Percentiles rank a stretch among this genome's conserved stretches.
phyloP scores from a whole-genome alignment of 2,888 invertebrate species.

The Eupithecia centaureata region DNA sequence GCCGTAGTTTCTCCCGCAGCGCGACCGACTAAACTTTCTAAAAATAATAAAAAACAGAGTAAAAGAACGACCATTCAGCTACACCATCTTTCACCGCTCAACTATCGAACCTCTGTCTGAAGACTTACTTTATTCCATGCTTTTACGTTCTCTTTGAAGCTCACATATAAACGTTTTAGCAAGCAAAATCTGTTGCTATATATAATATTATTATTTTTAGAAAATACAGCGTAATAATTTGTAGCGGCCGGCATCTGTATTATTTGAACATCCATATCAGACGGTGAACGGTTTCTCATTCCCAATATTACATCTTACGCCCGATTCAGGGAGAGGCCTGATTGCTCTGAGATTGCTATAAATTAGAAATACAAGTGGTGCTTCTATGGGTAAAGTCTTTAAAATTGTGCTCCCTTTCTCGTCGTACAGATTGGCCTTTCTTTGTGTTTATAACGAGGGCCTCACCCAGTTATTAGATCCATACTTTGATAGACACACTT shows the following conservation, averaged over 20 bases:
- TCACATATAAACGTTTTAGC: conserved; percentile 41
- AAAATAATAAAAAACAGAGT: conserved; percentile 77
- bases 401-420: conserved; percentile 81
- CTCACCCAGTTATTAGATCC: conserved; percentile 58
- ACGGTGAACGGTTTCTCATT: conserved; percentile 72
- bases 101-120: conserved; percentile 67
- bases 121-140: conserved; percentile 8
- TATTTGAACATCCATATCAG: conserved; percentile 61
- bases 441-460: conserved; percentile 65
- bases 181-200: conserved; percentile 47
- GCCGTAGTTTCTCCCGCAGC: conserved; percentile 79
- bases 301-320: conserved; percentile 75
- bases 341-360: conserved; percentile 80
- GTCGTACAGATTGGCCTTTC: conserved; percentile 79
- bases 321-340: conserved; percentile 73
- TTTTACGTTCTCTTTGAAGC: conserved; percentile 27
- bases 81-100: conserved; percentile 80
- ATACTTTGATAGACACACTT: conserved; percentile 22
- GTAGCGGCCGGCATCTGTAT: conserved; percentile 48
- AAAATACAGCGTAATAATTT: conserved; percentile 54
- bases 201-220: conserved; percentile 51
- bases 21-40: conserved; percentile 82
- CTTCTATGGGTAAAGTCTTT: conserved; percentile 72
- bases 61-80: conserved; percentile 78
- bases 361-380: conserved; percentile 78